Evolutionary conservation across 2,888 invertebrate genomes (phyloP).

Genomic region (Tipula unca): DNA sequence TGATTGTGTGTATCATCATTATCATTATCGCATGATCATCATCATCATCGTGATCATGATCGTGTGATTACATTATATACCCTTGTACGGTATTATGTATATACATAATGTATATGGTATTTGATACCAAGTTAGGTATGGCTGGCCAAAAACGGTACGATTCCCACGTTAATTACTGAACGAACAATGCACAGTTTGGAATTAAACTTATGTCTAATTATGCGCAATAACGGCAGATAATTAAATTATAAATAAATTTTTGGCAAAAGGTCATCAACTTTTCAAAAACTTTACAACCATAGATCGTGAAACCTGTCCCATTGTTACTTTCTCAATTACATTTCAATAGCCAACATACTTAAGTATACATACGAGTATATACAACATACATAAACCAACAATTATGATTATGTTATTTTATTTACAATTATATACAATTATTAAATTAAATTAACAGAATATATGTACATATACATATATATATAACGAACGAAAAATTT

Average conservation of each 20-base stretch:
- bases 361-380: background rate
- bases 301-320: background rate
- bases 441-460: background rate
- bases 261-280: background rate
- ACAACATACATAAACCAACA: background rate
- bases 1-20: conserved; percentile 8
- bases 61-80: background rate
- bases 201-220: background rate
- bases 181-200: background rate
- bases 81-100: background rate
- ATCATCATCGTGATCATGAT: background rate
- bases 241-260: background rate
- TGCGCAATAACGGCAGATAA: background rate
- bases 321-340: background rate
- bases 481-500: background rate
- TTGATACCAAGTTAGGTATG: background rate
- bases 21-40: background rate
- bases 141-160: background rate
- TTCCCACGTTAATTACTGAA: background rate
- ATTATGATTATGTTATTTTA: conserved; percentile 14
- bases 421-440: background rate
- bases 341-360: background rate
- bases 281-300: too few relatives aligned
- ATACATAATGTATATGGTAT: background rate
- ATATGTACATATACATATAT: too few relatives aligned